Evolutionary conservation across 2,113 vertebrate species (phyloP), one percentile per base, ranked within the genome.

Genomic region (Cyrtonyx montezumae): DNA sequence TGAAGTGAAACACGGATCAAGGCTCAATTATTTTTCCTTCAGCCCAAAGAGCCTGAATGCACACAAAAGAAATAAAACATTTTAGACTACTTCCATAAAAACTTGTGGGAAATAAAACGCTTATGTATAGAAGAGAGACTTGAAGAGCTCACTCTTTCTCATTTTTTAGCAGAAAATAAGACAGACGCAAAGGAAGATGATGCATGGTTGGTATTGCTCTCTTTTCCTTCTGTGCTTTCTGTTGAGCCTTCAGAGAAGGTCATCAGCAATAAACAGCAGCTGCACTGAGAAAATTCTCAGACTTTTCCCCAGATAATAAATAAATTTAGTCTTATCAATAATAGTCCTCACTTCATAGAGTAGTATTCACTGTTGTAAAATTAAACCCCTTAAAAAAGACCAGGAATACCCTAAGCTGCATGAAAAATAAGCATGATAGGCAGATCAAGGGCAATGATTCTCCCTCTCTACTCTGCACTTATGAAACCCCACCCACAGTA

Each of bases 141-240:
- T 56, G 20, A 84, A 46, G 12, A 13, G 28, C 10, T 20, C 53
- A 78, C 5, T 2, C 14, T 53, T 82, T 22, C 18, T 84, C 22
- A 68, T 7, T 19, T 7, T 43, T 7, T 23, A 81, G 40, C 17
- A 74, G 22, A 88, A 59, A 3, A 88, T 77, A 80, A 79, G 26
- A 8, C 21, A 74, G 37, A 53, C 48, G 4, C 21, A 49, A 20
- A 5, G 3, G 12, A 75, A 90, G 40, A 53, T 11, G 4, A 25
- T 9, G 2, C 8, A 45, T 1, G 2, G 34, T 15, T 36, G 21
- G 18, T 70, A 16, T 7, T 40, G n/a, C 1, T 3, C 37, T 46
- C 9, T 88, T 76, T 75, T 79, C 15, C 18, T 5, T 37, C 12
- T 11, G 34, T 17, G 11, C 42, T 28, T 19, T 78, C 34, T 34